Conservation (phyloP, 92 coral and sea anemone species). For the Siderastrea radians region DNA sequence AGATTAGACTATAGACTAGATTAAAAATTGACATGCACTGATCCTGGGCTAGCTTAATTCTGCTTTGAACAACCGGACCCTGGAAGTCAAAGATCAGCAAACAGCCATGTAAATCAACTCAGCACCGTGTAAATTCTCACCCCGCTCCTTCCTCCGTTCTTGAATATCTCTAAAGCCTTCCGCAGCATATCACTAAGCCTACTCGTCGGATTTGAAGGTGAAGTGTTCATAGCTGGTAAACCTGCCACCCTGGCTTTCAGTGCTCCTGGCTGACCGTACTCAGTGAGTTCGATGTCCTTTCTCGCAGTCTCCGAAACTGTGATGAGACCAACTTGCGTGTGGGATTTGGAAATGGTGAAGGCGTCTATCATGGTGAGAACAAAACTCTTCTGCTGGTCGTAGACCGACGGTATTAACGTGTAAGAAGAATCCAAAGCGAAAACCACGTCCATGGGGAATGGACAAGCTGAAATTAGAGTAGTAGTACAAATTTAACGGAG, state of each 20-base stretch:
- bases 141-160: constrained; percentile 25
- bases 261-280: constrained; percentile 45
- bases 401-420: constrained; percentile 48
- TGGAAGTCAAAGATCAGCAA: background rate
- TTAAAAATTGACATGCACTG: no score
- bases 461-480: constrained; percentile 72
- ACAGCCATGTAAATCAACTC: background rate
- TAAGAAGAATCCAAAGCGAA: constrained; percentile 86
- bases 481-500: background rate
- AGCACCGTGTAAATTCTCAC: background rate
- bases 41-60: no score
- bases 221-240: background rate
- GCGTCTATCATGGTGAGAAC: constrained; percentile 67
- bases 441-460: constrained; percentile 92
- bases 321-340: constrained; percentile 84
- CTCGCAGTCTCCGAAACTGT: constrained; percentile 70
- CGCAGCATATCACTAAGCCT: constrained; percentile 66
- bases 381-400: constrained; percentile 66
- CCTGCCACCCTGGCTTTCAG: constrained; percentile 35
- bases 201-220: constrained; percentile 33
- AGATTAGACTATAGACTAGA: no score
- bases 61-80: background rate
- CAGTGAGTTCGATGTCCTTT: constrained; percentile 65
- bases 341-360: constrained; percentile 70
- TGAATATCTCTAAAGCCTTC: constrained; percentile 40